Evolutionary conservation across 2,888 invertebrate genomes (phyloP).

Genomic region (Campoplex nolae): DNA sequence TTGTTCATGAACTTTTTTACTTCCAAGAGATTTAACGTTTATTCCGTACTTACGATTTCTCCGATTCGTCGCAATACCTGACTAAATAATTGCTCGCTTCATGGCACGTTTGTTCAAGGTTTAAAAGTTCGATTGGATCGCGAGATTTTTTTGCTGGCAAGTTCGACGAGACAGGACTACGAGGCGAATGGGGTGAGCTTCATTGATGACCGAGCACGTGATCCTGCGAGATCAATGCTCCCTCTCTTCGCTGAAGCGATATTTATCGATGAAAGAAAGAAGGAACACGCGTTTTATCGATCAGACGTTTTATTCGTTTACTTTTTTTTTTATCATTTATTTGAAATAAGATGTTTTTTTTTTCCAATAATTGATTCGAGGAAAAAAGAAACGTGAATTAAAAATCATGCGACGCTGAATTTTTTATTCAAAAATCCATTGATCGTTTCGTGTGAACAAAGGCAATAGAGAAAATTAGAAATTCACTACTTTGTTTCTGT

Average conservation of each 20-base stretch:
- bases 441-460: background rate
- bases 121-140: background rate
- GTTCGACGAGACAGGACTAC: constrained; percentile 33
- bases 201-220: constrained; percentile 62
- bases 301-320: background rate
- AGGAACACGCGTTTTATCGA: background rate
- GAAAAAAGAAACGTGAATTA: background rate
- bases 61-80: constrained; percentile 53
- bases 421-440: background rate
- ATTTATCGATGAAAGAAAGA: constrained; percentile 11
- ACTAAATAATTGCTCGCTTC: constrained; percentile 27
- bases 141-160: constrained; percentile 29
- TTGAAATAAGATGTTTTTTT: background rate
- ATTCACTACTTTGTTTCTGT: background rate
- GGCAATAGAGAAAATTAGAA: background rate
- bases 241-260: background rate
- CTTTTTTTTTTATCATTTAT: background rate
- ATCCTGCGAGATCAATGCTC: constrained; percentile 44
- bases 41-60: constrained; percentile 47
- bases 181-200: constrained; percentile 54
- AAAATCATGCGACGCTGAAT: background rate
- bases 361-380: background rate
- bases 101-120: background rate
- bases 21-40: constrained; percentile 15
- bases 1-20: background rate